These are phyloP conservation scores for Characodon lateralis DNA, from an alignment of 2,797 vertebrate species.

Conservation along the genomic window DNA sequence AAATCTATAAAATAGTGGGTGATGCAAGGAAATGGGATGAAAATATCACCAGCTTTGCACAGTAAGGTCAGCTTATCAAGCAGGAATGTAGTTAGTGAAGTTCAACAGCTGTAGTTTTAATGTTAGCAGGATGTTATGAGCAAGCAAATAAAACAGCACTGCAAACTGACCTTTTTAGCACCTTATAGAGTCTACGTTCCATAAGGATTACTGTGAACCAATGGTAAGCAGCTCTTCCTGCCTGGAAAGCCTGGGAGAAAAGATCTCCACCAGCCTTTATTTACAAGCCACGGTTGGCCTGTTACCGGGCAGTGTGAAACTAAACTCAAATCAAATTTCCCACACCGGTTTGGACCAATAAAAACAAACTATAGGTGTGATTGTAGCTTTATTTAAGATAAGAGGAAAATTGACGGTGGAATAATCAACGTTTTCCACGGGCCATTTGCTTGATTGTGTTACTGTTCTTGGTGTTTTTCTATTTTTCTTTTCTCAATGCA, in stretches of 20 bases:
- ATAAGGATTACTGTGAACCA: conserved; percentile 38
- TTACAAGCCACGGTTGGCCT: conserved; percentile 54
- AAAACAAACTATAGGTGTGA: conserved; percentile 73
- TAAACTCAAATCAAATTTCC: conserved; percentile 58
- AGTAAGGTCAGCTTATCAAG: conserved; percentile 1
- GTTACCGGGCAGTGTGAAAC: conserved; percentile 55
- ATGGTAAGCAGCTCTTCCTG: conserved; percentile 30
- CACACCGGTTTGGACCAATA: conserved; percentile 55
- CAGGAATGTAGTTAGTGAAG: background rate
- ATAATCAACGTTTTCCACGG: conserved; percentile 59
- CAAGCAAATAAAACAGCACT: no score
- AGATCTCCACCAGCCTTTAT: conserved; percentile 45
- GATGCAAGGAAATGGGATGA: conserved; percentile 17
- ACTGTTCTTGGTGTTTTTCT: conserved; percentile 39
- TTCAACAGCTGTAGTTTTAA: background rate
- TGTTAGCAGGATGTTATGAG: background rate
- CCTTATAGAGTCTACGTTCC: conserved; percentile 13
- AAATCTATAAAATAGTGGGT: conserved; percentile 11
- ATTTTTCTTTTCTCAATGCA: conserved; percentile 24
- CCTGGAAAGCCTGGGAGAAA: conserved; percentile 33
- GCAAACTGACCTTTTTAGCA: conserved; percentile 7
- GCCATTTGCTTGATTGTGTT: conserved; percentile 65
- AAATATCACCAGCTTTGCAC: conserved; percentile 30
- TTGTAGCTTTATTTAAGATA: conserved; percentile 59
- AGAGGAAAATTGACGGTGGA: conserved; percentile 35